Conservation (phyloP, 2,113 vertebrate species). For the Alces alces region DNA sequence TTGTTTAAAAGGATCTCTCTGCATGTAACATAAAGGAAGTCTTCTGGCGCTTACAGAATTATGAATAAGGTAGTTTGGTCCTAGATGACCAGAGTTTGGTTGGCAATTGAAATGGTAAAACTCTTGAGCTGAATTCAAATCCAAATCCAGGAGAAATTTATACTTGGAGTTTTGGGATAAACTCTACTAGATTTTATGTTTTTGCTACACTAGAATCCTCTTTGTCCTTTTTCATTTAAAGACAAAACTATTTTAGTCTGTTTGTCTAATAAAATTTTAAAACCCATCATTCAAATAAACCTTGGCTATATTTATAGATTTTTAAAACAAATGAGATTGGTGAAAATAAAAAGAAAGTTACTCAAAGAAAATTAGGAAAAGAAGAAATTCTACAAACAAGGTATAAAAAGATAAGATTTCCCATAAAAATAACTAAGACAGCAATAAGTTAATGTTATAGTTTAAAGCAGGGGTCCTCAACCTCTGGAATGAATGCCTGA, state of each 20-base stretch:
- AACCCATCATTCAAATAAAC: neutral
- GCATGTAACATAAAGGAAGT: neutral
- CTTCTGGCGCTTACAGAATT: neutral
- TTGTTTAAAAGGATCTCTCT: neutral
- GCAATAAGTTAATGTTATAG: neutral
- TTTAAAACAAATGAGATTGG: neutral
- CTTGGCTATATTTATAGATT: neutral
- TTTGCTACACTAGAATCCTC: neutral
- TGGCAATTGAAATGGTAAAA: neutral
- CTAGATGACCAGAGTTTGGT: accelerated
- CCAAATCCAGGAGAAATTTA: neutral
- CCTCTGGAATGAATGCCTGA: neutral
- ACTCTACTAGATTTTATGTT: neutral
- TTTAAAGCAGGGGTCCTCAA: neutral
- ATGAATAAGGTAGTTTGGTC: accelerated
- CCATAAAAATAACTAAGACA: neutral
- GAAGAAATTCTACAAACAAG: neutral
- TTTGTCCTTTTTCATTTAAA: neutral
- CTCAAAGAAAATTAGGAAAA: neutral
- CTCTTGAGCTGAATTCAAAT: neutral
- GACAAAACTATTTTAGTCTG: neutral
- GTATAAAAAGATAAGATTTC: neutral
- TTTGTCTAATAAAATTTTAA: neutral
- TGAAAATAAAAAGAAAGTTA: neutral
- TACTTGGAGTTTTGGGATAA: neutral